phyloP scores from a whole-genome alignment of 2,113 vertebrate genomes.

The Apaloderma vittatum region DNA sequence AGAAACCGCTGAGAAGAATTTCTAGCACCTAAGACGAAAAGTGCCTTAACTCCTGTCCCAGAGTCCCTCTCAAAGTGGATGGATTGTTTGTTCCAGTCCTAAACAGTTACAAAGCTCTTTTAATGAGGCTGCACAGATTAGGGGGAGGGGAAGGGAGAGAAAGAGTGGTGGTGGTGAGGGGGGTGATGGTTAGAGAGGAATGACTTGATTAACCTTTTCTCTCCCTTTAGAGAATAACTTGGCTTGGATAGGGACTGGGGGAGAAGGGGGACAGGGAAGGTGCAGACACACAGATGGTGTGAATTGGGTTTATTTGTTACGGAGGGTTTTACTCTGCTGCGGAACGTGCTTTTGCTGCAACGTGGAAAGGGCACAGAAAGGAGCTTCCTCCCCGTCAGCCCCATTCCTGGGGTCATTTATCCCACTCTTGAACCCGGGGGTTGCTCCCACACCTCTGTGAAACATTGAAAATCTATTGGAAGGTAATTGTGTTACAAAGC shows the following conservation, averaged over 20 bases:
- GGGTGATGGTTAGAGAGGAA: constrained; percentile 56
- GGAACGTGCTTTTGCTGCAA: not conserved
- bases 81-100: constrained; percentile 78
- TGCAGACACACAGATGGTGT: not conserved
- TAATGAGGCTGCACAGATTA: constrained; percentile 80
- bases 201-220: constrained; percentile 75
- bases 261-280: not conserved
- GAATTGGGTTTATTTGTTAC: not conserved
- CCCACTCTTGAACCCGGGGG: not conserved
- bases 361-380: not conserved
- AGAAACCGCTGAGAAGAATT: constrained; percentile 68
- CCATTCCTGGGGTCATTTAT: not conserved
- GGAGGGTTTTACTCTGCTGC: not conserved
- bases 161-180: constrained; percentile 61
- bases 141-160: constrained; percentile 71
- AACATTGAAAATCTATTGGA: constrained; percentile 34
- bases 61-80: constrained; percentile 73
- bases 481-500: constrained; percentile 9
- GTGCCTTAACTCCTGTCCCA: constrained; percentile 75
- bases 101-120: constrained; percentile 81
- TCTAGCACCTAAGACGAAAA: constrained; percentile 67
- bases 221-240: constrained; percentile 48
- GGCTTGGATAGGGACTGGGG: not conserved
- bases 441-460: constrained; percentile 7
- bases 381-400: not conserved